phyloP scores from a whole-genome alignment of 1,140 invertebrate genomes.

The Diachasma alloeum region DNA sequence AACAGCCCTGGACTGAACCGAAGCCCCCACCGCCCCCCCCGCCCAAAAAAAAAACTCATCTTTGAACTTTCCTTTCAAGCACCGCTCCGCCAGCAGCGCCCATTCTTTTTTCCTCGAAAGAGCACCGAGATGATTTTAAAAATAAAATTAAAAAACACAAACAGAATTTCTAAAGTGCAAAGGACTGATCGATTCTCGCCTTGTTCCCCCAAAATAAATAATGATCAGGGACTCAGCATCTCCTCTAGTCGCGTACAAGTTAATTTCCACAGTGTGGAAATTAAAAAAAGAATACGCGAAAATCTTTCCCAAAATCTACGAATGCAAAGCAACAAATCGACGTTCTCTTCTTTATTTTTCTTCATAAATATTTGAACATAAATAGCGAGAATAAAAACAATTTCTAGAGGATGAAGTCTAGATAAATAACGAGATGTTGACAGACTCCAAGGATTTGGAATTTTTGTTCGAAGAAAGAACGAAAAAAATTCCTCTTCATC shows the following conservation, averaged over 20 bases:
- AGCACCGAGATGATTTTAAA: conserved; percentile 40
- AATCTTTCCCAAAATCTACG: conserved; percentile 2
- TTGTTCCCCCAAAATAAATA: background rate
- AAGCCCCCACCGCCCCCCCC: background rate
- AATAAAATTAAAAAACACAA: conserved; percentile 46
- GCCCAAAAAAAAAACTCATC: conserved; percentile 45
- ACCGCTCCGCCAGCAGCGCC: conserved; percentile 58
- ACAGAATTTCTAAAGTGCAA: background rate
- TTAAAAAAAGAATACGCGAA: background rate
- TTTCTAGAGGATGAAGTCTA: no score
- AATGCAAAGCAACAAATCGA: background rate
- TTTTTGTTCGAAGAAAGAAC: conserved; percentile 2
- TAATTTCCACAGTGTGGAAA: no score
- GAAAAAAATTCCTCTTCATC: no score
- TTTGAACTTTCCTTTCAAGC: conserved; percentile 64
- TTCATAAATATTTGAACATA: no score
- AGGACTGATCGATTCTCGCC: background rate
- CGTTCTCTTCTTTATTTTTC: no score
- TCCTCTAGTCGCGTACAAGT: no score
- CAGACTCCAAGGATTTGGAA: no score
- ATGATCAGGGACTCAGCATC: no score
- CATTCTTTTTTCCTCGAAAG: conserved; percentile 61
- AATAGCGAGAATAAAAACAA: no score
- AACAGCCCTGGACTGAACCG: background rate
- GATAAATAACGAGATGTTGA: background rate